Base-by-base conservation (phyloP, 1,140 invertebrate genomes). In the Procambarus clarkii region DNA sequence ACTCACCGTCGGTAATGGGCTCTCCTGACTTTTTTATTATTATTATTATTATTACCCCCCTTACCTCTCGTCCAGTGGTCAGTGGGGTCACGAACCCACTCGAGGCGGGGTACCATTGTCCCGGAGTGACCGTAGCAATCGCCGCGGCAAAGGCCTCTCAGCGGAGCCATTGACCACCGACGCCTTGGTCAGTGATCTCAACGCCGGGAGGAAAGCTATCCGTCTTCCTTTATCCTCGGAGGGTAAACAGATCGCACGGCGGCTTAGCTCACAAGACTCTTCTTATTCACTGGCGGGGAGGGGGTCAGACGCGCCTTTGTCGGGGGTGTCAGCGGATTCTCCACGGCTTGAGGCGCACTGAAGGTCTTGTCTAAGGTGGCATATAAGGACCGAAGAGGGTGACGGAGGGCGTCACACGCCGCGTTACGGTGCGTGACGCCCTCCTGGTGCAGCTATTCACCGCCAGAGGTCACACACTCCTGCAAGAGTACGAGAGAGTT, bases 221-320 rank as follows among this genome's bases (percentile, higher is more conserved):
- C 54, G 85, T 87, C 85, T 87, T 87, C 50, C 85, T 87, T 87
- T 87, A 87, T 87, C 34, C 76, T 1, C 76, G 85, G 50, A 86
- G 50, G 85, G 85, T 87, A 87, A 87, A 87, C 85, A 87, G 76
- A 87, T 50, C 74, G 48, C 85, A 87, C 85, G 85, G 85, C 79
- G 54, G 76, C 50, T 54, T 54, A 87, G 85, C 84, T 34, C 85
- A 76, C 71, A 78, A 87, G 85, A 24, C 24, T 45, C 76, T 87
- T 45, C 76, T 87, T 87, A 87, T 79, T 87, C 85, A 87, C 8
- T 13, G 48, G 84, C 85, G 24, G 71, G 18, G 71, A 74, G 85
- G 18, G 71, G 85, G 85, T 79, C 85, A 79, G 85, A 18, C 5
- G 85, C 34, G 74, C 71, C 76, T 87, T 87, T 87, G 77, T 87